Percentiles rank a stretch among this genome's conserved stretches.
These are phyloP conservation scores for Campylomormyrus tamandua DNA, from an alignment of 2,113 vertebrate genomes.

Conservation along the genomic window DNA sequence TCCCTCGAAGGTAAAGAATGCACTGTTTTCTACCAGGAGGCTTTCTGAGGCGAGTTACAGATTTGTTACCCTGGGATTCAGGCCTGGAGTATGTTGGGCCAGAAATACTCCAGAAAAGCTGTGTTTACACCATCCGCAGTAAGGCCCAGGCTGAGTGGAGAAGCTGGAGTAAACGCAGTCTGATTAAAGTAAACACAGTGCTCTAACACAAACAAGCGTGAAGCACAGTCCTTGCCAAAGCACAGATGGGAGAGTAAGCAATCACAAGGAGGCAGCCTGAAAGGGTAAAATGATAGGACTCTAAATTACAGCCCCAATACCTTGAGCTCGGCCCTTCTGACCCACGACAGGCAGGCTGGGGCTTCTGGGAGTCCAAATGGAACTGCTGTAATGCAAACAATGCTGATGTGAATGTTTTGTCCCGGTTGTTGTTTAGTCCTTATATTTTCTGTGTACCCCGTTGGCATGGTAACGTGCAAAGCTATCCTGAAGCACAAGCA, in stretches of 20 bases:
- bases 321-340: background rate
- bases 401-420: background rate
- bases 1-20: background rate
- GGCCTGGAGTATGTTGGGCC: background rate
- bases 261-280: slow-evolving; percentile 17
- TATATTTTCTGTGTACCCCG: slow-evolving; percentile 10
- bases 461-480: slow-evolving; percentile 13
- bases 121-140: slow-evolving; percentile 9
- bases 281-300: slow-evolving; percentile 13
- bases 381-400: background rate
- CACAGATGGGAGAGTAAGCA: slow-evolving; percentile 28
- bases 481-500: background rate
- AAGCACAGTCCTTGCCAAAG: slow-evolving; percentile 16
- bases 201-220: slow-evolving; percentile 38
- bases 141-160: background rate
- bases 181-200: slow-evolving; percentile 41
- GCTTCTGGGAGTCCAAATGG: background rate
- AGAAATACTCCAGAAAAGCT: slow-evolving; percentile 5
- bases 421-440: background rate
- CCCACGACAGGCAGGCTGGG: background rate
- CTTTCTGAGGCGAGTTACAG: background rate
- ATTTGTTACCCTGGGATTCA: background rate
- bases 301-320: slow-evolving; percentile 14
- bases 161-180: slow-evolving; percentile 19
- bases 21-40: background rate